Conservation (phyloP, 2,797 vertebrate species). For the Centroberyx gerrardi region DNA sequence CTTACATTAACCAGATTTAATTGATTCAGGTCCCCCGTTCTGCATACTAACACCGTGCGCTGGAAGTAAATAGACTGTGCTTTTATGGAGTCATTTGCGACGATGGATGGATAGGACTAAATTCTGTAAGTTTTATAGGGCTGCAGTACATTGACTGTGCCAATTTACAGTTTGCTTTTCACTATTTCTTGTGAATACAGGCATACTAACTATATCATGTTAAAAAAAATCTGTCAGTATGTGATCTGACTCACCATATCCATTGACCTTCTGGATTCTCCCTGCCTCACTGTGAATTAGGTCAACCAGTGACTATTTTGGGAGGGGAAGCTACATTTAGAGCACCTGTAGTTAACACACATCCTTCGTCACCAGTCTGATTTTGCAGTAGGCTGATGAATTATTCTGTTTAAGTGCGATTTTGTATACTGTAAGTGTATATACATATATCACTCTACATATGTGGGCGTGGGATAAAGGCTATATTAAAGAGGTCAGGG, state of each 20-base stretch:
- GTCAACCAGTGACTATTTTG: slow-evolving; percentile 67
- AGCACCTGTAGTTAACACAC: slow-evolving; percentile 53
- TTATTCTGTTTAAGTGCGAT: background rate
- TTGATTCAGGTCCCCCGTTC: slow-evolving; percentile 20
- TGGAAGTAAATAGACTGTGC: background rate
- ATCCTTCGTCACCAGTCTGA: slow-evolving; percentile 1
- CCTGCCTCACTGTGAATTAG: slow-evolving; percentile 59
- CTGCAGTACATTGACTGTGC: background rate
- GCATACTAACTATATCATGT: slow-evolving; percentile 20
- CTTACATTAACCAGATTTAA: slow-evolving; percentile 6
- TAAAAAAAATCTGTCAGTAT: slow-evolving; percentile 2
- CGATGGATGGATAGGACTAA: background rate
- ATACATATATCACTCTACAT: background rate
- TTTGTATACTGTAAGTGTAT: background rate
- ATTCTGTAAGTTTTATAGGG: background rate
- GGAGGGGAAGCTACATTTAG: slow-evolving; percentile 46
- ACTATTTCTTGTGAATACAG: slow-evolving; percentile 4
- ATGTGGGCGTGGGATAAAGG: background rate
- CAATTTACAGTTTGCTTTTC: background rate
- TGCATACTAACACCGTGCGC: slow-evolving; percentile 25
- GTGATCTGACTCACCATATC: slow-evolving; percentile 39
- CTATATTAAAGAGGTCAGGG: too few species aligned
- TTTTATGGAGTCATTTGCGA: slow-evolving; percentile 25
- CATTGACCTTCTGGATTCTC: slow-evolving; percentile 61
- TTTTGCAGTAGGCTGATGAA: background rate